Percentiles rank a stretch among this genome's conserved stretches.
These are phyloP conservation scores for Drosophila grimshawi DNA, from an alignment of 1,140 invertebrate genomes.

Conservation along the genomic window DNA sequence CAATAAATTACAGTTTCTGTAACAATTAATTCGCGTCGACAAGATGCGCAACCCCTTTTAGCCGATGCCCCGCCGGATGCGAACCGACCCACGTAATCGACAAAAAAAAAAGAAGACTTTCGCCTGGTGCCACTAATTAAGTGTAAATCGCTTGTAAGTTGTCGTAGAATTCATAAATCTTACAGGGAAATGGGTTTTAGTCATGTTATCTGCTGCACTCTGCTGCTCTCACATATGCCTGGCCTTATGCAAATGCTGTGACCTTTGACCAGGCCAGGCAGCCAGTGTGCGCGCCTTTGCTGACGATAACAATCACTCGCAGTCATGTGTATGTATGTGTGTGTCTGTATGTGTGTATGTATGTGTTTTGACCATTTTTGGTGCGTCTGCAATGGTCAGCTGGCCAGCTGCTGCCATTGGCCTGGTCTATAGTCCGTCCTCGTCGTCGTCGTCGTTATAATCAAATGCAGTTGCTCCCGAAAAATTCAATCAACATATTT, in stretches of 20 bases:
- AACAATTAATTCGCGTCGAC: constrained; percentile 76
- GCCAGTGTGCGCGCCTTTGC: constrained; percentile 13
- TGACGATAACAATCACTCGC: constrained; percentile 63
- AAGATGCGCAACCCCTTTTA: background rate
- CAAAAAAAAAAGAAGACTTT: constrained; percentile 43
- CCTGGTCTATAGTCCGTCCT: constrained; percentile 22
- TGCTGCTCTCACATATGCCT: background rate
- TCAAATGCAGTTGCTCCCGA: constrained; percentile 83
- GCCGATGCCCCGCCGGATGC: constrained; percentile 35
- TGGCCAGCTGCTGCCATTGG: constrained; percentile 23
- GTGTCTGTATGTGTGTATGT: too few relatives aligned
- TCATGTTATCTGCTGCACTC: background rate
- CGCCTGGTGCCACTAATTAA: constrained; percentile 76
- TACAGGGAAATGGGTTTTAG: constrained; percentile 41
- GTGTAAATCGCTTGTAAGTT: constrained; percentile 81
- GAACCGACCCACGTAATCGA: constrained; percentile 48
- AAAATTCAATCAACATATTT: constrained; percentile 84
- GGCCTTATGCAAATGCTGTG: constrained; percentile 28
- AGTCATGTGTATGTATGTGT: background rate
- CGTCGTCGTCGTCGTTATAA: constrained; percentile 62
- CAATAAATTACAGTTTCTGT: constrained; percentile 71
- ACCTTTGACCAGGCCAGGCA: constrained; percentile 56
- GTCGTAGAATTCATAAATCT: constrained; percentile 74
- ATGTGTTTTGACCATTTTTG: constrained; percentile 42
- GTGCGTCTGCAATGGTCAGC: constrained; percentile 39